Base-by-base conservation (phyloP, 2,113 vertebrate species). In the Poeciliopsis prolifica region DNA sequence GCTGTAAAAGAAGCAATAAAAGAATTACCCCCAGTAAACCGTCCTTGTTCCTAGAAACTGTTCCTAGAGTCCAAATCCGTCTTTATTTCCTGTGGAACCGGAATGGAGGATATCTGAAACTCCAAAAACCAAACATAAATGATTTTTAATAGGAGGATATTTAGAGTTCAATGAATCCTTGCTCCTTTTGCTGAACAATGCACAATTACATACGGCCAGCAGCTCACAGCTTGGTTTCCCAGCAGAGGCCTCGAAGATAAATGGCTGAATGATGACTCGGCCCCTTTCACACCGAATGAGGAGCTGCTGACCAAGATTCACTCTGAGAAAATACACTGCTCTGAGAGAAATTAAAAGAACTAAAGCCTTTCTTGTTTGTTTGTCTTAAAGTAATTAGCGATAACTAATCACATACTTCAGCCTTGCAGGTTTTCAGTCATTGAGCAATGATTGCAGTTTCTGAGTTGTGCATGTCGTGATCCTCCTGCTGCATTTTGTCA, bases 381-480 rank as follows among this genome's bases (percentile, higher is more conserved):
- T 48, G 15, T 5, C 19, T 22, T 54, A 54, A 54, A 54, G 14
- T 22, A 5, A 54, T 54, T 54, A 3, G 8, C 10, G 9, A 58
- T 19, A 22, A 19, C 7, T 22, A 54, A 58, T n/a, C 22, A 54
- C 22, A 54, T 58, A 58, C 9, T 58, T 19, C 40, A 42, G 51
- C 51, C 17, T 58, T 17, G 24, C 64, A 28, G 6, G 15, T 30
- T 63, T 72, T 37, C 61, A 75, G 54, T 30, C 66, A 61, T 30
- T 65, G 28, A 37, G 58, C 65, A 61, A 30, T n/a, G 4, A 44
- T 58, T 3, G 29, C 31, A 68, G 65, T 22, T 44, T 48, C 65
- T 67, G 65, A 61, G 40, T 64, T 71, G 63, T 76, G 74, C 22
- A 68, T 78, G 81, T 68, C 65, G 60, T 71, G 80, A 86, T 73